A percentile compares a stretch with the other conserved stretches of the same genome.
phyloP scores from a whole-genome alignment of 2,888 invertebrate genomes.

The Lordiphosa fenestrarum region DNA sequence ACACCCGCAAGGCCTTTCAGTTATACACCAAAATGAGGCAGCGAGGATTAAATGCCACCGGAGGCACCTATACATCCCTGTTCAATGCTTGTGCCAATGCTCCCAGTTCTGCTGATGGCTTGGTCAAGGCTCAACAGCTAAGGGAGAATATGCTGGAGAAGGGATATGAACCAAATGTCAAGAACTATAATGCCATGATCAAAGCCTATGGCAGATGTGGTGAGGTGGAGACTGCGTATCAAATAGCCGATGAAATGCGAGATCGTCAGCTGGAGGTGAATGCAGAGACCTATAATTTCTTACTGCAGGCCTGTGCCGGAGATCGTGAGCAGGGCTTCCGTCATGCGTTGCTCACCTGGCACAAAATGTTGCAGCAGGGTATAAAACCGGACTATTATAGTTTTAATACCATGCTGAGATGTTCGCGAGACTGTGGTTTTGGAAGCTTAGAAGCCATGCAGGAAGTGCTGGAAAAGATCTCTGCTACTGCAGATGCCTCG shows the following conservation, averaged over 20 bases:
- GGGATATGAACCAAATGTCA: constrained; percentile 85
- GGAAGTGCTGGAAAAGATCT: constrained; percentile 81
- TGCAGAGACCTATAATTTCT: constrained; percentile 87
- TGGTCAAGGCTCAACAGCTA: constrained; percentile 85
- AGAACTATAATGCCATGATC: constrained; percentile 93
- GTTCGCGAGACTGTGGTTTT: constrained; percentile 90
- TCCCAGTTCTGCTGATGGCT: constrained; percentile 85
- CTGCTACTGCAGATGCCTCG: constrained; percentile 9
- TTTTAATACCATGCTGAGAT: constrained; percentile 90
- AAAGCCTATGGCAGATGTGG: constrained; percentile 94
- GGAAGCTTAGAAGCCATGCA: constrained; percentile 84
- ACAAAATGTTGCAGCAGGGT: constrained; percentile 86
- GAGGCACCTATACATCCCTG: constrained; percentile 90
- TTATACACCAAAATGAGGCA: constrained; percentile 92
- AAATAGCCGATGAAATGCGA: constrained; percentile 91
- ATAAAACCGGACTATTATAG: constrained; percentile 86
- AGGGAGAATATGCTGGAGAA: constrained; percentile 86
- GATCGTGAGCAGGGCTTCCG: constrained; percentile 89
- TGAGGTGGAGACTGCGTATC: constrained; percentile 88
- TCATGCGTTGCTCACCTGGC: constrained; percentile 87
- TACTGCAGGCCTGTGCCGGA: constrained; percentile 91
- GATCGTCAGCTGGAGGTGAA: constrained; percentile 84
- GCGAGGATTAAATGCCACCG: constrained; percentile 85
- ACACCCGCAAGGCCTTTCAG: constrained; percentile 91
- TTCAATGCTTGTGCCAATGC: constrained; percentile 94